Conservation (phyloP, 35 echinoderm and acorn worm species). For the Hemicentrotus pulcherrimus region DNA sequence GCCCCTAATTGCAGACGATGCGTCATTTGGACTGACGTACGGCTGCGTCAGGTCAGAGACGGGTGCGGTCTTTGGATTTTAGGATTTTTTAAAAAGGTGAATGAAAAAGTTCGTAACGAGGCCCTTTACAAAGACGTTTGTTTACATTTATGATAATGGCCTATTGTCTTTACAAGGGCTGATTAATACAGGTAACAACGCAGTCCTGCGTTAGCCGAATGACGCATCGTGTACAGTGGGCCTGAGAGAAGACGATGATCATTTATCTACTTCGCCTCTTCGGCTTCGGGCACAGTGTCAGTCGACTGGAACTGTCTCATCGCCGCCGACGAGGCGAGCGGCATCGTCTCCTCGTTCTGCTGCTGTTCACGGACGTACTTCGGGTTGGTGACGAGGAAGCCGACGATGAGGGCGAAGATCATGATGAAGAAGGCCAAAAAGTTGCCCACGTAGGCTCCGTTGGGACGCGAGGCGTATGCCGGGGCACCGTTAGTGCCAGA, state of each 20-base stretch:
- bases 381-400: constrained; percentile 67
- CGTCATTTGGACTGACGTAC: no score
- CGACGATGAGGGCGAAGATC: constrained; percentile 58
- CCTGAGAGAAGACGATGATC: not conserved
- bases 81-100: no score
- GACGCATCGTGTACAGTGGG: not conserved
- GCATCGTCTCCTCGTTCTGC: constrained; percentile 56
- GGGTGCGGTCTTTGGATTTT: no score
- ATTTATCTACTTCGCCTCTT: not conserved
- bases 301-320: constrained; percentile 43
- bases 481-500: not conserved
- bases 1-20: no score
- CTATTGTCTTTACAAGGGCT: no score
- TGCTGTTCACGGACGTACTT: constrained; percentile 50
- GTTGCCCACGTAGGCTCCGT: constrained; percentile 60
- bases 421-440: constrained; percentile 54
- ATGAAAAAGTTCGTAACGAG: no score
- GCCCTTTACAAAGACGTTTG: no score
- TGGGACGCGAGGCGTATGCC: not conserved
- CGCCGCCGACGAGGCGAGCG: constrained; percentile 36
- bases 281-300: constrained; percentile 1
- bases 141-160: no score
- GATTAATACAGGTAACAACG: not conserved
- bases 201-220: not conserved
- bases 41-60: no score